Evolutionary conservation across 2,888 invertebrate species (phyloP), one percentile per base, ranked within the genome.

Genomic region (Heliconius ismenius): DNA sequence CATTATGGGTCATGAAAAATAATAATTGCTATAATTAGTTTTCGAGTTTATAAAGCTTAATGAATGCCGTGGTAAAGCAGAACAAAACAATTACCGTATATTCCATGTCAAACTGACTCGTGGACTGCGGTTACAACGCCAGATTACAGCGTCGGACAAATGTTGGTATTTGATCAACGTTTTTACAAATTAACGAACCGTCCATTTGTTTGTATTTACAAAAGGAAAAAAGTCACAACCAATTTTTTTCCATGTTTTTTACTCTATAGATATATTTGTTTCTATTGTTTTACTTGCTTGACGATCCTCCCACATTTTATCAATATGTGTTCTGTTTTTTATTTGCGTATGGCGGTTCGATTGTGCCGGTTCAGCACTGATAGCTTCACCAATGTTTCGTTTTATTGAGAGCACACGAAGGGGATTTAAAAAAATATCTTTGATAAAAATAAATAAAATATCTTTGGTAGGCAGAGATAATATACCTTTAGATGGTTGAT

Each of bases 41-140:
- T 63, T 43, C 26, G 39, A 18, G 4, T 62, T 62, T 62, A 62
- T 62, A 73, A 62, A 39, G 11, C 43, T 62, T 63, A 73, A 73
- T 73, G 62, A 73, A 73, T 62, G 73, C 36, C 62, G 21, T 62
- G 62, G 26, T 6, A 60, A 32, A 36, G 54, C 72, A 36, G 60
- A 60, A 62, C 60, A 73, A 73, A 43, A 62, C 36, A 62, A 62
- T 43, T 62, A 73, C 26, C 62, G 62, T 62, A 73, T 73, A 58
- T 70, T 73, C 39, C 73, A 62, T 73, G 39, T 73, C 73, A 39
- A 62, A 73, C 62, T 62, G 24, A 39, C 73, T 43, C 36, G 26
- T 62, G 73, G 26, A n/a, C 67, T 43, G 67, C 21, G 60, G 60
- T 60, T 10, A 62, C 62, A 26, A 26, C 39, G 36, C 73, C 39